Evolutionary conservation across 2,113 vertebrate genomes (phyloP).

Genomic region (Saguinus midas): DNA sequence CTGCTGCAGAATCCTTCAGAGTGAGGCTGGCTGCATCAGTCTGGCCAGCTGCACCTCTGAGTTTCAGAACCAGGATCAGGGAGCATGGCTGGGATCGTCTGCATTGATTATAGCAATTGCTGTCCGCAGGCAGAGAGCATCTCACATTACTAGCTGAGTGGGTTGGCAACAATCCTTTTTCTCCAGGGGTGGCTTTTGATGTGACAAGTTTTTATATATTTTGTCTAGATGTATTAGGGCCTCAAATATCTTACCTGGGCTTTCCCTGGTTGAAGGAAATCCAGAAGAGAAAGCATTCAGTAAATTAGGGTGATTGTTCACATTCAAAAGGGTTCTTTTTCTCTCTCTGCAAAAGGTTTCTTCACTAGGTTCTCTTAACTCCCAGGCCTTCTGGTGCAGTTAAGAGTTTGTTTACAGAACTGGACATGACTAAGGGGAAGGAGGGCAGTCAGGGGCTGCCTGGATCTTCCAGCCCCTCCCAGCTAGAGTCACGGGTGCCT

Average conservation of each 20-base stretch:
- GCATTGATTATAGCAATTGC: neutral
- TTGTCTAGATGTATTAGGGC: neutral
- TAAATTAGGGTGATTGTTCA: neutral
- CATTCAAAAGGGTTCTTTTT: neutral
- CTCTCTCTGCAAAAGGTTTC: neutral
- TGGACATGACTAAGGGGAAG: neutral
- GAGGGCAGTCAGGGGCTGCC: neutral
- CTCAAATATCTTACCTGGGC: neutral
- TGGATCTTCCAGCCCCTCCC: neutral
- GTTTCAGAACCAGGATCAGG: neutral
- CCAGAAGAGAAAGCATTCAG: neutral
- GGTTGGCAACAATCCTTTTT: neutral
- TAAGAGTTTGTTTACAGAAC: neutral
- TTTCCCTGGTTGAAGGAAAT: neutral
- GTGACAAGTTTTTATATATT: neutral
- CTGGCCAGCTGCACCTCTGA: neutral
- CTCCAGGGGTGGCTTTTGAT: neutral
- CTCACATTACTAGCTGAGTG: neutral
- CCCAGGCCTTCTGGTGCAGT: neutral
- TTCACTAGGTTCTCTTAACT: neutral
- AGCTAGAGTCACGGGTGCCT: neutral
- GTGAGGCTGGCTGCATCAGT: neutral
- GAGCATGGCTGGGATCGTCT: neutral
- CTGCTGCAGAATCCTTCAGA: rapidly evolving
- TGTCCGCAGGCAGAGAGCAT: neutral